Evolutionary conservation across 2,113 vertebrate species (phyloP), one percentile per base, ranked within the genome.

Genomic region (Bucco capensis): DNA sequence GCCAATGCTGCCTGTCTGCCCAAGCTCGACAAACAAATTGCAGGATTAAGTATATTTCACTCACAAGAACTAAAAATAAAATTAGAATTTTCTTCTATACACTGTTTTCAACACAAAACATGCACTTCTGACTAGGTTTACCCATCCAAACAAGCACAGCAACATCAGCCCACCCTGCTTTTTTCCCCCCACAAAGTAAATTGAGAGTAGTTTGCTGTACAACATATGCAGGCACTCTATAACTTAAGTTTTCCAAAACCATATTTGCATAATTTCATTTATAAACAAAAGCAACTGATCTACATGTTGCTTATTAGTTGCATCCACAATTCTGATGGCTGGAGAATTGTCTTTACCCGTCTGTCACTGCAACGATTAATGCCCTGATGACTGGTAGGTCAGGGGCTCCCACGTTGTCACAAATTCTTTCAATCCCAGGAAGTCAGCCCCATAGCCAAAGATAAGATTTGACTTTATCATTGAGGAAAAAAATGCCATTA

Each of bases 1-100:
- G 98, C 98, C 98, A 98, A 98, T 98, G 98, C 98, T 99, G 98
- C 98, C 98, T 99, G 98, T 99, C 98, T 99, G 98, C 98, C 98
- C 98, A 97, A 98, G 98, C 98, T 98, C 96, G 82, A 97, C 98
- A 98, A 80, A 98, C 88, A 97, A 97, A 97, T 86, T 92, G 97
- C 96, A 97, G 87, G 96, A 96, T 96, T 97, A 98, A 97, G 95
- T 97, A 97, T 80, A 97, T 96, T 95, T 96, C 96, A 97, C 96
- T 97, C 96, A 94, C 94, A 75, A 97, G 94, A 96, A 94, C 97
- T 98, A 97, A 89, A 95, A 93, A 96, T 23, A 97, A 94, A 94
- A 84, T 4, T 5, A 58, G 77, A 81, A 60, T 92, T 84, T 90
- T 82, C 96, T 95, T 96, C 92, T 86, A 95, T 92, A 81, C 53